These are phyloP conservation scores for Battus philenor DNA, from an alignment of 1,140 invertebrate species.

Conservation along the genomic window DNA sequence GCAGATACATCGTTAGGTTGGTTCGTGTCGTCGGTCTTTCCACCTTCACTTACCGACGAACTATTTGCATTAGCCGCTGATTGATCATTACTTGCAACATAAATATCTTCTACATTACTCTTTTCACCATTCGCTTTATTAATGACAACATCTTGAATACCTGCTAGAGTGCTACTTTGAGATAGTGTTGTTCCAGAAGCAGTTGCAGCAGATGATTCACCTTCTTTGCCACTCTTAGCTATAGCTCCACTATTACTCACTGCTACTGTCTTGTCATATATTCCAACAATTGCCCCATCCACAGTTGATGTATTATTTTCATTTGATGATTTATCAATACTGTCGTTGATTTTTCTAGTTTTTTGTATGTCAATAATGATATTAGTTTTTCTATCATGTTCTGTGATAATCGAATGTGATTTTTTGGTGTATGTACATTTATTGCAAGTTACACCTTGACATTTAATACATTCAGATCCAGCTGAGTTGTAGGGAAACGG, in stretches of 20 bases:
- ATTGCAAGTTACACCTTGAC: conserved; percentile 3
- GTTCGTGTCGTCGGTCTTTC: neutral
- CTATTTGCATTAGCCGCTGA: conserved; percentile 8
- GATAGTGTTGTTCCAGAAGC: conserved; percentile 6
- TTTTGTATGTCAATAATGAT: conserved; percentile 15
- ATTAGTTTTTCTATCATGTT: conserved; percentile 8
- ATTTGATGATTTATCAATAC: neutral
- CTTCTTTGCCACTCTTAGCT: neutral
- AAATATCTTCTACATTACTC: conserved; percentile 5
- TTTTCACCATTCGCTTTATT: conserved; percentile 1
- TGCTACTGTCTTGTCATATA: conserved; percentile 7
- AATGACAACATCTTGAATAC: neutral
- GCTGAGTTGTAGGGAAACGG: conserved; percentile 23
- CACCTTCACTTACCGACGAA: conserved; percentile 1
- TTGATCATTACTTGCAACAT: conserved; percentile 1
- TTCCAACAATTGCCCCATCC: conserved; percentile 11
- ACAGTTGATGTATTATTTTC: conserved; percentile 3
- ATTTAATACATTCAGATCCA: conserved; percentile 12
- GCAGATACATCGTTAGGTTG: too few relatives aligned
- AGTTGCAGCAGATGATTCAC: conserved; percentile 2
- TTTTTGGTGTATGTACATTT: conserved; percentile 10
- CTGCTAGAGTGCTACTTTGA: conserved; percentile 9
- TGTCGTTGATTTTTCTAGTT: conserved; percentile 3
- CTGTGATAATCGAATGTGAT: neutral
- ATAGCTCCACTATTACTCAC: conserved; percentile 4